Conservation (phyloP, 2,113 vertebrate species). For the Muntiacus reevesi region DNA sequence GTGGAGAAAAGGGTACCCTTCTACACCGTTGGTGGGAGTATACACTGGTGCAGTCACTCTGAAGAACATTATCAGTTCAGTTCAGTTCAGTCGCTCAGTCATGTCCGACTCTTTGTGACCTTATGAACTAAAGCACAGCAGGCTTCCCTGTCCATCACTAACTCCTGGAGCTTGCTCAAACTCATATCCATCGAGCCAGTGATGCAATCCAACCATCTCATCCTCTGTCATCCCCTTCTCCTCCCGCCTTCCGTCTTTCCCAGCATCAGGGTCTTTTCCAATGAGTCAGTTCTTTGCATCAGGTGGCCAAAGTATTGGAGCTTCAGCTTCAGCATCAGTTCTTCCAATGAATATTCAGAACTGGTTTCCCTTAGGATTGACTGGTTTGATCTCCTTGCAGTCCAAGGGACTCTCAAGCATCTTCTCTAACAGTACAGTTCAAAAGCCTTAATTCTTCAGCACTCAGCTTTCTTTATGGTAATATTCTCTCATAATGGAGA, state of each 20-base stretch:
- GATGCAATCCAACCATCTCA: neutral
- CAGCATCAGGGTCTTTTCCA: neutral
- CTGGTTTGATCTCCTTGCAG: neutral
- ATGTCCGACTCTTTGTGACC: neutral
- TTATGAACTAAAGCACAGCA: neutral
- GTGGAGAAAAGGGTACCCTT: neutral
- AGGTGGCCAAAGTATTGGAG: neutral
- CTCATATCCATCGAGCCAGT: neutral
- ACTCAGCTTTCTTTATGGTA: neutral
- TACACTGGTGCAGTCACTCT: neutral
- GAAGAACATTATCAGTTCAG: neutral
- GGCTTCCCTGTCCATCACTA: neutral
- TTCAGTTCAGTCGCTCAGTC: neutral
- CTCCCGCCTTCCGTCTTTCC: neutral
- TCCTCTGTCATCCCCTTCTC: neutral
- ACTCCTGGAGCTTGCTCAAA: neutral
- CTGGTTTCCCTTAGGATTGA: neutral
- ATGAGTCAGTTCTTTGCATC: neutral
- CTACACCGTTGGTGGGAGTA: neutral
- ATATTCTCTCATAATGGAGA: neutral
- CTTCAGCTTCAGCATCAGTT: neutral
- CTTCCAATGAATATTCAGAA: neutral
- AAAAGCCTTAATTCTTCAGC: neutral
- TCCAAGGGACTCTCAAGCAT: neutral
- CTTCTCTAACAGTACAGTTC: neutral